These are phyloP conservation scores for Caenorhabditis auriculariae DNA, from an alignment of 2,888 invertebrate species.

Conservation along the genomic window DNA sequence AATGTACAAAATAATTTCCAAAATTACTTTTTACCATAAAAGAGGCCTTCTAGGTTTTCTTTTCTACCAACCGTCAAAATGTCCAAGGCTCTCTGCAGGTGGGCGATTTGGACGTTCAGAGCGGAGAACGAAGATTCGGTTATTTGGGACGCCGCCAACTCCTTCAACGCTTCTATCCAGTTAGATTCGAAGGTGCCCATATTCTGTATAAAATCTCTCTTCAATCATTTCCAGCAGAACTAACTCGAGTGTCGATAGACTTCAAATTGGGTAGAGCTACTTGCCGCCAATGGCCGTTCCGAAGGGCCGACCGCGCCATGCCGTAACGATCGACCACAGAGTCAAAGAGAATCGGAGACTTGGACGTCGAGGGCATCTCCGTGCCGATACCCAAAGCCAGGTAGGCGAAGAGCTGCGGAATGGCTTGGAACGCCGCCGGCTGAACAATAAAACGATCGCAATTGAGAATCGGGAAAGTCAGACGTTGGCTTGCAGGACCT, in stretches of 20 bases:
- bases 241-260: constrained; percentile 8
- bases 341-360: not conserved
- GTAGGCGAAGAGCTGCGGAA: constrained; percentile 13
- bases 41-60: too few relatives aligned
- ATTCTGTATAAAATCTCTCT: not conserved
- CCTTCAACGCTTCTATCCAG: constrained; percentile 22
- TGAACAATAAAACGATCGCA: not conserved
- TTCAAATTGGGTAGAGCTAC: constrained; percentile 25
- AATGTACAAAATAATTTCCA: too few relatives aligned
- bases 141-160: constrained; percentile 17
- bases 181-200: constrained; percentile 5
- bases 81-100: constrained; percentile 8
- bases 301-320: constrained; percentile 36
- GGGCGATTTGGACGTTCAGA: constrained; percentile 13
- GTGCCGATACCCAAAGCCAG: constrained; percentile 16
- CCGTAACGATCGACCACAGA: constrained; percentile 11
- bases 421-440: not conserved
- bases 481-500: constrained; percentile 4
- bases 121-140: constrained; percentile 1
- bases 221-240: not conserved
- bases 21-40: too few relatives aligned
- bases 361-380: not conserved
- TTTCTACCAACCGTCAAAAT: too few relatives aligned
- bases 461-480: not conserved
- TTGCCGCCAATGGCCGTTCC: constrained; percentile 42